Evolutionary conservation across 2,797 vertebrate genomes (phyloP), one percentile per base, ranked within the genome.

Genomic region (Sebastes wilsoni): DNA sequence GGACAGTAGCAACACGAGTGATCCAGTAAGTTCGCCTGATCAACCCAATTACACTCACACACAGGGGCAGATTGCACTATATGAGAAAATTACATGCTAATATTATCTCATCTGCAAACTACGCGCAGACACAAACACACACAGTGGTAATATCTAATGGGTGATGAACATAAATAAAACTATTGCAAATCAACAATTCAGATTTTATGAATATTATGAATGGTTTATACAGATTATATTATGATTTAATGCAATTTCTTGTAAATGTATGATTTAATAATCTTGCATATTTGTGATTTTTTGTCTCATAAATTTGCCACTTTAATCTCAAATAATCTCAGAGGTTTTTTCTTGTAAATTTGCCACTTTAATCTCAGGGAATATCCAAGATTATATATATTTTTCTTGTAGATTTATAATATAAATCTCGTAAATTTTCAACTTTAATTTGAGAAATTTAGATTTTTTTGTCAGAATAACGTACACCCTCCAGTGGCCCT

Each of bases 21-120:
- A 83, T 84, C 72, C 80, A 54, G 72, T 66, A 77, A 68, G 71
- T 71, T 60, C 18, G n/a, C 69, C 67, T 61, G 58, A 90, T 89
- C 85, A 83, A 66, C 62, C 18, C 82, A 86, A 87, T 91, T 76
- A 90, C 52, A 3, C 34, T 76, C 77, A 61, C 73, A 68, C 1
- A 2, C 22, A 52, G 87, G 49, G 72, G 78, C 42, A 69, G 74
- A 84, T 65, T 83, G 62, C 38, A 36, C 34, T 60, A 30, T 27
- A 66, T 62, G 77, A 80, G 79, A 25, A 61, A 72, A 82, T 2
- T 14, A 68, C 55, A 61, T 8, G 36, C 65, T 70, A 32, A 64
- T 65, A 73, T 74, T 11, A 54, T 42, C 25, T 69, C 30, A 67
- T 77, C 38, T 55, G 64, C 11, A 65, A 66, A 27, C 73, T 61